Base-by-base conservation (phyloP, 2,797 vertebrate genomes). In the Tokudaia tokunoshimensis region DNA sequence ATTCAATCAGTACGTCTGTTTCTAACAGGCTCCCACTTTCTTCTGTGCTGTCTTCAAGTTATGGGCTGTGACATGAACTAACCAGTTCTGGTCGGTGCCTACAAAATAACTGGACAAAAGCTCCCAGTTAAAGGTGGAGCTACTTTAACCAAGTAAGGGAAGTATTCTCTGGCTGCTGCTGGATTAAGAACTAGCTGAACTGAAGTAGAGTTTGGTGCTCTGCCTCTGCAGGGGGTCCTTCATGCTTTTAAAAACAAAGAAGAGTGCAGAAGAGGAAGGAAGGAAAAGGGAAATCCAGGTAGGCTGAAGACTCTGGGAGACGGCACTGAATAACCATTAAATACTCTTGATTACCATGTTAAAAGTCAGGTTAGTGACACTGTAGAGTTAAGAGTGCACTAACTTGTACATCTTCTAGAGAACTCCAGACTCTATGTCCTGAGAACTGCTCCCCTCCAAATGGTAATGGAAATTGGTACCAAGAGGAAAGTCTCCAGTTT, bases 401-500 rank as follows among this genome's bases (percentile, higher is more conserved):
- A 50, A 91, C 95, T 88, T 84, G 59, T 81, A 84, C 92, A 89
- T 67, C 24, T 75, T 79, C 86, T 81, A 80, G 41, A 74, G 41
- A 15, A 82, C 91, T 89, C 76, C 61, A 72, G 81, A 50, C 89
- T 26, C 47, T 81, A 70, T 79, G 59, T 86, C 52, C 52, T 52
- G 74, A 84, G 83, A 87, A 87, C 67, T 93, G 92, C 67, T 93
- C 79, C 78, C 44, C 44, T 92, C 94, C 79, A 93, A 44, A 59
- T 55, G 17, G 78, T 86, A 72, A 80, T 37, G 34, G 82, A 95
- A 92, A 89, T 81, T 61, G 70, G n/a, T 78, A 50, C 84, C 75
- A 86, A 94, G 95, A 97, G 89, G 31, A 86, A 96, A 89, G n/a
- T 81, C 34, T 93, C 84, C 91, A 79, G 87, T 82, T 90, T 89